phyloP scores from a whole-genome alignment of 2,113 vertebrate species.

The Salvelinus sp. region DNA sequence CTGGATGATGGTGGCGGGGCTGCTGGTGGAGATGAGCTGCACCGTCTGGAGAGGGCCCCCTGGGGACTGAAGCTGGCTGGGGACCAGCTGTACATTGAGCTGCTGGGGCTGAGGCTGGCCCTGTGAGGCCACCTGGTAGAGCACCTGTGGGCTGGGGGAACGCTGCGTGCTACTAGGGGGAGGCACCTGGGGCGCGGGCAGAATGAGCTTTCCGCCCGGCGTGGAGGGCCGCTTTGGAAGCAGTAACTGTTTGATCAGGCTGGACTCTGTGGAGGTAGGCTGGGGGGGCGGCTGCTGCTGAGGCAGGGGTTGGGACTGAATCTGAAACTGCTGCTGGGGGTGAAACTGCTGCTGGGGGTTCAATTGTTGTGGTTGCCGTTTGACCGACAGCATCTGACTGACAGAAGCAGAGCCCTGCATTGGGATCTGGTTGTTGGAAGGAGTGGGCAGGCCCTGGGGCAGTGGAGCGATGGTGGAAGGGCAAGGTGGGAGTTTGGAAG shows the following conservation, averaged over 20 bases:
- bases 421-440: conserved; percentile 78
- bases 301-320: conserved; percentile 64
- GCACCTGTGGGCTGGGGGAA: conserved; percentile 89
- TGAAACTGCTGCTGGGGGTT: conserved; percentile 39
- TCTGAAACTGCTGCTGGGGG: conserved; percentile 53
- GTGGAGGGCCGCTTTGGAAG: conserved; percentile 97
- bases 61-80: conserved; percentile 82
- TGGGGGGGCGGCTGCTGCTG: conserved; percentile 79
- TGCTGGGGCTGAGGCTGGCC: conserved; percentile 73
- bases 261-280: conserved; percentile 91
- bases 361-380: conserved; percentile 72
- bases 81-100: conserved; percentile 94
- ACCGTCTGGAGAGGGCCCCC: conserved; percentile 86
- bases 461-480: conserved; percentile 78
- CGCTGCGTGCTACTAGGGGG: conserved; percentile 81
- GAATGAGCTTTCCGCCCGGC: conserved; percentile 95
- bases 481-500: conserved; percentile 81
- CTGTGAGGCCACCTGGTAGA: conserved; percentile 88
- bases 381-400: conserved; percentile 91
- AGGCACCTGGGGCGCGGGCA: conserved; percentile 96
- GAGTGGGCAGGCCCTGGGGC: conserved; percentile 75
- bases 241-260: conserved; percentile 97
- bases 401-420: conserved; percentile 83
- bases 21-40: conserved; percentile 89
- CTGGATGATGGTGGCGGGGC: conserved; percentile 91